Base-by-base conservation (phyloP, 2,113 vertebrate genomes). In the Corythornis cristatus region DNA sequence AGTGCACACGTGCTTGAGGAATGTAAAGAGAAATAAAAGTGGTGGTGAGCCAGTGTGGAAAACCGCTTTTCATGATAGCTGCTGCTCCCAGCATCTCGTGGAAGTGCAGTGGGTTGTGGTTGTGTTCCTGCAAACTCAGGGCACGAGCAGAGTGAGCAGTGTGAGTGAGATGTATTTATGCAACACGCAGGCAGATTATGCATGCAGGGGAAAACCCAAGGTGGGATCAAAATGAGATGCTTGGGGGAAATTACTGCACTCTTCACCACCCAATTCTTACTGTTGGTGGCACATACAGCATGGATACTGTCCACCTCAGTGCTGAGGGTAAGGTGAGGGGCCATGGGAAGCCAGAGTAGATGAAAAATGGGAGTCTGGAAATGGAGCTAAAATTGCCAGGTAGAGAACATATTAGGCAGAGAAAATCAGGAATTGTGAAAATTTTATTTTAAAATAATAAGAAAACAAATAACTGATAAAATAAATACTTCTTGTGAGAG, bases 101-200 rank as follows among this genome's bases (percentile, higher is more conserved):
- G 45, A 60, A 62, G 40, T 11, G 3, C 28, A 23, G 8, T 0
- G 1, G 25, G 35, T 22, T 33, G 3, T 1, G 3, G 6, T 0
- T 18, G 48, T 46, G 6, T n/a, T 12, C 68, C 71, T 64, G 83
- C 37, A 54, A 60, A 35, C 37, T 37, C 37, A 37, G 37, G 37
- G 37, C 37, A 37, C 37, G 37, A 37, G 37, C 37, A 37, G 37
- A 11, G 37, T 37, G 77, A 57, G 43, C 43, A 6, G 51, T 4
- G 76, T 14, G 80, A 71, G 60, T 48, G 35, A 43, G 23, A 54
- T 19, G 60, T 9, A 29, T 35, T 72, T 35, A 0, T 35, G 58
- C 37, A 61, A 87, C 72, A 57, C 22, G 31, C 61, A 50, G 4
- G 4, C 20, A 5, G 35, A 42, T 22, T 16, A 3, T 21, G 29